Evolutionary conservation across 1,140 invertebrate genomes (phyloP), one percentile per base, ranked within the genome.

Genomic region (Heliconius nattereri): DNA sequence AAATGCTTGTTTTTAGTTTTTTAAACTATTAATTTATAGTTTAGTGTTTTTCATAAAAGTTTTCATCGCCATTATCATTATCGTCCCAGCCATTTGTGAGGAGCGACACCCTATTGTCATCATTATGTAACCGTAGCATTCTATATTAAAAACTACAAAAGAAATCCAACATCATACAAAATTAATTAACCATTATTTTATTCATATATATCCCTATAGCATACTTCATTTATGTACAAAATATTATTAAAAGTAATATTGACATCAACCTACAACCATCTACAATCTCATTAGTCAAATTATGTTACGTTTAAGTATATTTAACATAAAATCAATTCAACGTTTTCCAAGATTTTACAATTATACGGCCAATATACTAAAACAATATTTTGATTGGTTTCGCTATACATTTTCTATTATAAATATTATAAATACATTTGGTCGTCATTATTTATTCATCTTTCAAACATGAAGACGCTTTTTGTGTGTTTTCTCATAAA

Each of bases 341-440:
- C 54, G 26, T 13, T 26, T 29, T n/a, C 23, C 20, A 60, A 60
- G n/a, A 23, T 60, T 26, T 29, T 29, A 29, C n/a, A 66, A 66
- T 66, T 66, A 66, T 66, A 66, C 60, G 60, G 26, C 13, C 60
- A 66, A 66, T 66, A 66, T 66, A 29, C 29, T 26, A 66, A 57
- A 66, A 66, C 60, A 66, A 66, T 66, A 66, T 29, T 6, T 26
- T 13, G 60, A 66, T 66, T 66, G 9, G 60, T 66, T 66, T 16
- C 60, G 60, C 60, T 66, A 66, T 66, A 66, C 60, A 26, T 66
- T 66, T 8, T 26, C 60, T 16, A 16, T 29, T 66, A 26, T 66
- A 26, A 66, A 66, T 66, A 29, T 66, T 66, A 29, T 66, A 66
- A 29, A 29, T 13, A 19, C 3, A 16, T 29, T 26, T 66, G 16